Conservation (phyloP, 92 coral and sea anemone species). For the Chrysogorgia sp. region DNA sequence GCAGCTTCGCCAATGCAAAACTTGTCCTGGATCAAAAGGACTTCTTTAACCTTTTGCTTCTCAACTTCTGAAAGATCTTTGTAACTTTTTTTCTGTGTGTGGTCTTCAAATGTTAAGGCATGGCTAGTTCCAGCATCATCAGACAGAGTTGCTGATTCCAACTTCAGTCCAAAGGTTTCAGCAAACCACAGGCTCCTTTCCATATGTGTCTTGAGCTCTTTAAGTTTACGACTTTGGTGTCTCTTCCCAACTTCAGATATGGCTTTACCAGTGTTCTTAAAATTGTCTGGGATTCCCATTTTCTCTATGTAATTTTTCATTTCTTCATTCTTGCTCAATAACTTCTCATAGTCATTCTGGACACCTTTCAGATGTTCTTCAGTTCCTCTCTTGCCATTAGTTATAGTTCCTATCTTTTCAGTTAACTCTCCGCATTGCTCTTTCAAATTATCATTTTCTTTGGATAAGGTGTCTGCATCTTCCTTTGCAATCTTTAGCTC, state of each 20-base stretch:
- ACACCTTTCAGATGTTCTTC: not conserved
- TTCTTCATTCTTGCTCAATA: not conserved
- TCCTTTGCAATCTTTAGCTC: conserved; percentile 11
- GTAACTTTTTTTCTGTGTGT: conserved; percentile 37
- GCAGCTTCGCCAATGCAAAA: conserved; percentile 71
- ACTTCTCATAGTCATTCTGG: not conserved
- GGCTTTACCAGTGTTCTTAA: conserved; percentile 5
- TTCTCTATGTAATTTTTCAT: conserved; percentile 12
- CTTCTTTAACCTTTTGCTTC: conserved; percentile 56
- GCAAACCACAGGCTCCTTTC: conserved; percentile 74
- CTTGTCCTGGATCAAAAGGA: conserved; percentile 54
- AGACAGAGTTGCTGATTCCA: conserved; percentile 24
- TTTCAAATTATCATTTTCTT: conserved; percentile 19
- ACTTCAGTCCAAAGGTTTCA: conserved; percentile 59
- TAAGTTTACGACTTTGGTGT: conserved; percentile 12
- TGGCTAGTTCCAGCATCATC: conserved; percentile 36
- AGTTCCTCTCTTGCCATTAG: not conserved
- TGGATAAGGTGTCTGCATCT: conserved; percentile 7
- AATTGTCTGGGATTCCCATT: conserved; percentile 9
- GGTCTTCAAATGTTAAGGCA: conserved; percentile 5
- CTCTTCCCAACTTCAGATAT: conserved; percentile 15
- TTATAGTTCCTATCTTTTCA: no score
- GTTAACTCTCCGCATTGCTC: conserved; percentile 24
- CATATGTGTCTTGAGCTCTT: conserved; percentile 60
- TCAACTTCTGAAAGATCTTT: conserved; percentile 53